phyloP scores from a whole-genome alignment of 2,888 invertebrate genomes.

The Trissolcus brochymenae region DNA sequence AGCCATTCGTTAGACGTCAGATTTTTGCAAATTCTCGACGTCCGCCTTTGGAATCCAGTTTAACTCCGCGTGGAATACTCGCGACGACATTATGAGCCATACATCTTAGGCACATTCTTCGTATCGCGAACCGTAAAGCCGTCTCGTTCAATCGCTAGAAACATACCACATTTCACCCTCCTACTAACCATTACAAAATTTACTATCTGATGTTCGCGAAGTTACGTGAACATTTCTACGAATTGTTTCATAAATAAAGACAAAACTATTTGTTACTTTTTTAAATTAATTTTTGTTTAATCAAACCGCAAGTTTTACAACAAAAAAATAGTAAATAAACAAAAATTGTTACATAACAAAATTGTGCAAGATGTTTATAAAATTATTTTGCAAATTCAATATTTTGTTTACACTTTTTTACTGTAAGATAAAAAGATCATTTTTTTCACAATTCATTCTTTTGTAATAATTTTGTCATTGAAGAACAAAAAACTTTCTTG shows the following conservation, averaged over 20 bases:
- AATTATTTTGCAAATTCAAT: too few species aligned
- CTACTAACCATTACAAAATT: conserved; percentile 31
- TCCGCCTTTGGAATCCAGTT: conserved; percentile 28
- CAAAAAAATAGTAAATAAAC: too few species aligned
- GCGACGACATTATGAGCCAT: conserved; percentile 40
- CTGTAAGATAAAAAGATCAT: too few species aligned
- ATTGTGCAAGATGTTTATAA: too few species aligned
- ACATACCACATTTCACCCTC: conserved; percentile 45
- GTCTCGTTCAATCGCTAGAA: conserved; percentile 36
- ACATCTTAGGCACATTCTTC: conserved; percentile 38
- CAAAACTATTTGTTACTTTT: conserved; percentile 12
- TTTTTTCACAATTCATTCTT: conserved; percentile 9
- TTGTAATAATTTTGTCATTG: neutral
- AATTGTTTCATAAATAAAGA: conserved; percentile 35
- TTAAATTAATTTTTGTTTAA: too few species aligned
- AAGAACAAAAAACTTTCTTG: too few species aligned
- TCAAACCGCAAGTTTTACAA: too few species aligned
- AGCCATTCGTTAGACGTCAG: neutral
- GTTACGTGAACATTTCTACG: conserved; percentile 29
- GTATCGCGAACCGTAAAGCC: conserved; percentile 37
- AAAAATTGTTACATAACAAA: too few species aligned
- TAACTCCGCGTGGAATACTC: conserved; percentile 18
- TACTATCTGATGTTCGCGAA: conserved; percentile 23
- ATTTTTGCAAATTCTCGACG: too few species aligned
- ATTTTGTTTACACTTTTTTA: too few species aligned